Conservation (phyloP, 2,797 vertebrate genomes). For the Morus bassanus region DNA sequence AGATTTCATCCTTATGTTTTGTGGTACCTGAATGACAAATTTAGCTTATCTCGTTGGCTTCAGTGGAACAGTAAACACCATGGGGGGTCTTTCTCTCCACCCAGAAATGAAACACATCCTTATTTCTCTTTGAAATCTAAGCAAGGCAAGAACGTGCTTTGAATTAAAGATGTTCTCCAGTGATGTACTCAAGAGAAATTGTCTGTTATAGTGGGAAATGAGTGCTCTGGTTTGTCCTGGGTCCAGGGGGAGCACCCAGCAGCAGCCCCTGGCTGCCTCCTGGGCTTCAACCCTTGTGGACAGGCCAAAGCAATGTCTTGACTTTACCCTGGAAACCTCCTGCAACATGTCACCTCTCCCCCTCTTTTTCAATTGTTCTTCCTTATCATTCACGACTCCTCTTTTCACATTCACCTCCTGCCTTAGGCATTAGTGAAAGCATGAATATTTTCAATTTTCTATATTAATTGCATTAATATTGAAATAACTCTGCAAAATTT, state of each 20-base stretch:
- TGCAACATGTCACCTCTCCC: too few relatives aligned
- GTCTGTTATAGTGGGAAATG: background rate
- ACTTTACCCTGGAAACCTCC: background rate
- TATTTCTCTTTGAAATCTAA: background rate
- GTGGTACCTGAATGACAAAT: background rate
- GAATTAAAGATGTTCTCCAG: background rate
- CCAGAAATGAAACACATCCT: background rate
- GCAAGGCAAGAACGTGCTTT: background rate
- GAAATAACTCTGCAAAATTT: background rate
- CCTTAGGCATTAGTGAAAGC: background rate
- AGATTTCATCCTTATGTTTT: background rate
- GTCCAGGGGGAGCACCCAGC: background rate
- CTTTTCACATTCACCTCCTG: background rate
- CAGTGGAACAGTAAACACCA: background rate
- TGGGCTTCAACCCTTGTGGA: rapidly evolving
- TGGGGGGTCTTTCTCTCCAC: rapidly evolving
- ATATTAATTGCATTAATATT: background rate
- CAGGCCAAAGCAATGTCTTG: background rate
- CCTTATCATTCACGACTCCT: background rate
- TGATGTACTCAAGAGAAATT: background rate
- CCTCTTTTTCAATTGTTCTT: background rate
- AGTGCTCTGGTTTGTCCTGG: background rate
- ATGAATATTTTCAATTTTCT: background rate
- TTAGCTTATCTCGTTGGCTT: background rate
- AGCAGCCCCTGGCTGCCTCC: background rate